Percentiles rank a stretch among this genome's conserved stretches.
phyloP scores from a whole-genome alignment of 2,888 invertebrate species.

The Spilosoma lubricipeda region DNA sequence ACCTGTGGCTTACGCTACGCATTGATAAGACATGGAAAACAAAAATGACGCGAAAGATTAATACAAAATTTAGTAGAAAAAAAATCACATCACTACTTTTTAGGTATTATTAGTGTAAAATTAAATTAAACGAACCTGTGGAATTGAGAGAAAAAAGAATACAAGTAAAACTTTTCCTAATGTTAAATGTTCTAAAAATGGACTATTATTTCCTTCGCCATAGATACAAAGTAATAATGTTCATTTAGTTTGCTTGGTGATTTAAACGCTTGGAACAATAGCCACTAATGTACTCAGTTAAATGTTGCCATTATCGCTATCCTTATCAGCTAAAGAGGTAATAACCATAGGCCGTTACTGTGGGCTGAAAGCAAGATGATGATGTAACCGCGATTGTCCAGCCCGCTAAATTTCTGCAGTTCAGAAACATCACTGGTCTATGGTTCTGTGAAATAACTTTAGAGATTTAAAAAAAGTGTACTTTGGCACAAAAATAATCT shows the following conservation, averaged over 20 bases:
- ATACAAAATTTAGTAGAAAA: neutral
- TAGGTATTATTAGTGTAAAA: no score
- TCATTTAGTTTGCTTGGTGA: constrained; percentile 9
- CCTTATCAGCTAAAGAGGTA: constrained; percentile 11
- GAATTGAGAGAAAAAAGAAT: neutral
- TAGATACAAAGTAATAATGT: neutral
- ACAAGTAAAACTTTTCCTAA: neutral
- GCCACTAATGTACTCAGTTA: constrained; percentile 4
- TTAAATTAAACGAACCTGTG: no score
- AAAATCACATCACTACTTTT: no score
- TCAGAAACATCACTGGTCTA: neutral
- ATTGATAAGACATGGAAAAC: no score
- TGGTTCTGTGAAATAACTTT: no score
- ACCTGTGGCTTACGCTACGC: no score
- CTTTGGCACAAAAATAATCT: no score
- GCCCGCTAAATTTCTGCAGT: neutral
- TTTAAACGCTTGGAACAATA: constrained; percentile 15
- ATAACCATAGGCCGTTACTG: constrained; percentile 13
- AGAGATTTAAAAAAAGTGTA: no score
- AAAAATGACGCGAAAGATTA: no score
- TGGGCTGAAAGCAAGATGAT: neutral
- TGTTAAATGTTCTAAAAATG: neutral
- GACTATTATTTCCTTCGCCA: neutral
- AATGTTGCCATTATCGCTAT: constrained; percentile 8
- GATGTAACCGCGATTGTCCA: neutral